Base-by-base conservation (phyloP, 2,113 vertebrate species). In the Ammodytes marinus region DNA sequence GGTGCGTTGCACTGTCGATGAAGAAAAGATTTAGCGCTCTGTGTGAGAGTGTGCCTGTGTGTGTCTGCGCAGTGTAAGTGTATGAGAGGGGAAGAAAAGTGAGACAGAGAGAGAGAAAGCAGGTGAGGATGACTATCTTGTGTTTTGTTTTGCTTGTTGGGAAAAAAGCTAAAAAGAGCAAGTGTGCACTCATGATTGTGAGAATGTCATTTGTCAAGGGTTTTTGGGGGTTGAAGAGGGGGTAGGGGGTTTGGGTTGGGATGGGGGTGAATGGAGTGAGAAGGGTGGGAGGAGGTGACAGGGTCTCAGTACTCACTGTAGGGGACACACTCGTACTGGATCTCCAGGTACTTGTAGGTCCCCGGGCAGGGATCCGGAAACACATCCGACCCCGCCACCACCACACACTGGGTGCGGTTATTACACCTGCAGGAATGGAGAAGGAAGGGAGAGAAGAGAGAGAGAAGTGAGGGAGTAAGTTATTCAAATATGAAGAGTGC, bases 311-410 rank as follows among this genome's bases (percentile, higher is more conserved):
- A 98, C 97, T 98, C 96, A 98, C 97, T 98, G 96, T 98, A 98
- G 86, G 97, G 97, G 77, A 98, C 97, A 94, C 97, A 98, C 95
- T 98, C 97, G 88, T 98, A 98, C 93, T 97, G 97, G 94, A 98
- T 97, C 95, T 98, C 97, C 95, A 98, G 93, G 90, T 97, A 98
- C 94, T 98, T 98, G 96, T 98, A 98, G 89, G 97, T 98, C 79
- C 97, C 97, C 0, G 97, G 97, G 88, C 97, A 98, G 50, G 97
- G 97, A 89, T 98, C 97, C 0, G 97, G 97, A 83, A 98, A 98
- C 69, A 97, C 97, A 0, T 97, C 97, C 0, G 96, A 97, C 68
- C 97, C 97, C 0, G 97, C 97, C 1, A 97, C 96, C 90, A 98
- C 97, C 86, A 98, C 97, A 83, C 97, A 98, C 91, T 98, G 97